Evolutionary conservation across 2,113 vertebrate genomes (phyloP).

Genomic region (Xyliphius kryptos): DNA sequence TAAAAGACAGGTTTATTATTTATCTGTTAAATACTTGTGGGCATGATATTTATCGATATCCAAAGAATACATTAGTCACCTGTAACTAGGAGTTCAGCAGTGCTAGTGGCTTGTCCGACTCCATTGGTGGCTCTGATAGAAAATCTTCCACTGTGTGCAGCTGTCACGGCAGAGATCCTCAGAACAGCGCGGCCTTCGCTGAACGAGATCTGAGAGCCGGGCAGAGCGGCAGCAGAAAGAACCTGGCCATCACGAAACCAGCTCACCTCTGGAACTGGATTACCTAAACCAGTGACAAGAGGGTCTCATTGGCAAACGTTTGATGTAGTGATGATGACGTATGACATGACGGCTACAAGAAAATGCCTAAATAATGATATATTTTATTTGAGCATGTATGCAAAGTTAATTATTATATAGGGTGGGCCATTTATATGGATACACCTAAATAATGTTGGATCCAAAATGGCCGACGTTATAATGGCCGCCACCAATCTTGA

Average conservation of each 20-base stretch:
- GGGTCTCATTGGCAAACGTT: no score
- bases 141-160: constrained; percentile 86
- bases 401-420: no score
- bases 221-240: constrained; percentile 84
- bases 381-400: no score
- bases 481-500: no score
- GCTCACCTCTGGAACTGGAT: constrained; percentile 98
- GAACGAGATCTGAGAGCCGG: constrained; percentile 95
- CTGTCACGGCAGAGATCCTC: constrained; percentile 84
- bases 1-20: background rate
- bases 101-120: constrained; percentile 95
- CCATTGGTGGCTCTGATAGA: constrained; percentile 93
- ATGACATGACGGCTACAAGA: no score
- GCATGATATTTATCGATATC: background rate
- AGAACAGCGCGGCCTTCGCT: constrained; percentile 96
- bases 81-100: constrained; percentile 93
- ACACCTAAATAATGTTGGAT: no score
- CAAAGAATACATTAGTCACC: constrained; percentile 50
- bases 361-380: no score
- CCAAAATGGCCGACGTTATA: no score
- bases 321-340: no score
- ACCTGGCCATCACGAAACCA: constrained; percentile 99
- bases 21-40: background rate
- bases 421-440: no score
- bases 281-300: constrained; percentile 61